phyloP scores from a whole-genome alignment of 1,140 invertebrate species.

The Lysiphlebus fabarum region DNA sequence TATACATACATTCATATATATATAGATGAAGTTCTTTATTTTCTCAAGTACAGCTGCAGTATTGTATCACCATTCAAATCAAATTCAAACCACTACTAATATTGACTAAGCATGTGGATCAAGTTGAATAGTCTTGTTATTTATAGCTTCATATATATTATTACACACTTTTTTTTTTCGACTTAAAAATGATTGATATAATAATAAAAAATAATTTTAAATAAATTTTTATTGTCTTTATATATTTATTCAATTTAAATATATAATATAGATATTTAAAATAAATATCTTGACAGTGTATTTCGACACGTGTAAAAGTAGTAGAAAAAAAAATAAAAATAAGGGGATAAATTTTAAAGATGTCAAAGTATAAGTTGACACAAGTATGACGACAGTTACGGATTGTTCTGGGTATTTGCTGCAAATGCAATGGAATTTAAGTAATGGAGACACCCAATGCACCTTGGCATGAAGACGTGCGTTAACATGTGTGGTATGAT shows the following conservation, averaged over 20 bases:
- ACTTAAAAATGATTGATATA: background rate
- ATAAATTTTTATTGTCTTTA: too few relatives aligned
- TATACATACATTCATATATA: background rate
- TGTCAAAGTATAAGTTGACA: conserved; percentile 18
- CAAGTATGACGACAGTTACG: background rate
- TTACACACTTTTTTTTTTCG: background rate
- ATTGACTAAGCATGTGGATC: background rate
- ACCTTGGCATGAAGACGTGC: conserved; percentile 29
- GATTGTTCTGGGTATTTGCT: conserved; percentile 9
- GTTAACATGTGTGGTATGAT: conserved; percentile 18
- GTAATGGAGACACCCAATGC: conserved; percentile 35
- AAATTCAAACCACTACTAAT: background rate
- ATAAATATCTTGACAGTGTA: background rate
- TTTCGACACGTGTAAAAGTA: background rate
- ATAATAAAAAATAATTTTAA: too few relatives aligned
- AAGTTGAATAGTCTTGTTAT: background rate
- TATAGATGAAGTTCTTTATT: conserved; percentile 1
- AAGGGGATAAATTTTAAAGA: conserved; percentile 16
- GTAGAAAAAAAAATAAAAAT: conserved; percentile 14
- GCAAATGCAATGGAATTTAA: conserved; percentile 27
- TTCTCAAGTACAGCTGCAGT: conserved; percentile 19
- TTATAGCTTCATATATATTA: background rate
- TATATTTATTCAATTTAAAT: too few relatives aligned
- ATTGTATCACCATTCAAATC: conserved; percentile 7
- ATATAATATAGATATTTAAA: background rate